Conservation (phyloP, 2,888 invertebrate genomes). For the Selenia dentaria region DNA sequence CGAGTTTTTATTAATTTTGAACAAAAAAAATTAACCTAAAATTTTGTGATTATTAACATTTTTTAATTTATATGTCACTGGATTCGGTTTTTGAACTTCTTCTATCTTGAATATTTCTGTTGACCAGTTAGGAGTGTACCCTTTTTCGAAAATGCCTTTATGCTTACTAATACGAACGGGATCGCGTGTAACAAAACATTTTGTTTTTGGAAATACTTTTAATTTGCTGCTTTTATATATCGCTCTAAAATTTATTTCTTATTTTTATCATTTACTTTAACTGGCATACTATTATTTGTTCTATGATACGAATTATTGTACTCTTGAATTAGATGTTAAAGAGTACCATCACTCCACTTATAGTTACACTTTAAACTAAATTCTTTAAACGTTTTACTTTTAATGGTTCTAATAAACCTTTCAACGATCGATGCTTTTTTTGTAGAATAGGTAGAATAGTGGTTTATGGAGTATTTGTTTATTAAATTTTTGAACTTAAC, state of each 20-base stretch:
- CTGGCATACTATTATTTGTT: neutral
- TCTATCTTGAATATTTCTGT: slow-evolving; percentile 11
- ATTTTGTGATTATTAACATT: slow-evolving; percentile 4
- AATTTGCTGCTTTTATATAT: neutral
- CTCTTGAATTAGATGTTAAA: neutral
- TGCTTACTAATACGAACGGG: slow-evolving; percentile 23
- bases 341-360: neutral
- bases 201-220: neutral
- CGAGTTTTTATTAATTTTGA: slow-evolving; percentile 31
- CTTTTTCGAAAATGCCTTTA: slow-evolving; percentile 25
- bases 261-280: neutral
- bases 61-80: slow-evolving; percentile 6
- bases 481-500: neutral
- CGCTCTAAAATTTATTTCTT: neutral
- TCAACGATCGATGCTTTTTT: too few relatives aligned
- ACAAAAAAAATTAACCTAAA: slow-evolving; percentile 7
- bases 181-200: slow-evolving; percentile 3
- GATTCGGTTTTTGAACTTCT: slow-evolving; percentile 1
- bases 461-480: slow-evolving; percentile 1
- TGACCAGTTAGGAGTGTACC: too few relatives aligned
- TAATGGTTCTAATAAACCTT: slow-evolving; percentile 15
- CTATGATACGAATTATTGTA: slow-evolving; percentile 6
- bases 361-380: neutral
- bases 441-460: slow-evolving; percentile 7
- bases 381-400: neutral